Base-by-base conservation (phyloP, 2,888 invertebrate species). In the Metallyticus violacea region DNA sequence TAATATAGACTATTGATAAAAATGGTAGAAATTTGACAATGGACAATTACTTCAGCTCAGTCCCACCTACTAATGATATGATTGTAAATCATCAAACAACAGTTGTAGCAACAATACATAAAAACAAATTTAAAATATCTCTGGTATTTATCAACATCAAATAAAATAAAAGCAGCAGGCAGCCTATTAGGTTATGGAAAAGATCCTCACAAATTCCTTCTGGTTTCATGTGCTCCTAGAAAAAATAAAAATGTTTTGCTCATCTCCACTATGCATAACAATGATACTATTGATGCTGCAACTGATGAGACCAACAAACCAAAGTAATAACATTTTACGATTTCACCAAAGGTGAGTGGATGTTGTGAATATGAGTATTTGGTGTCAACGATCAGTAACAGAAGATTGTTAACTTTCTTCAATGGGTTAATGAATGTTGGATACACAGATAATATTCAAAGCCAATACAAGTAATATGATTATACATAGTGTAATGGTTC, bases 111-210 rank as follows among this genome's bases (percentile, higher is more conserved):
- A 89, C 89, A 26, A 26, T 89, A 77, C 82, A 87, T 22, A 89
- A 89, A 88, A 89, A 89, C 77, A 89, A 89, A 85, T 86, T 87
- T 28, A 79, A 88, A 77, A 25, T 89, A 7, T 88, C 89, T 25
- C 81, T 82, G 26, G 76, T 86, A 77, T 88, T 89, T 85, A 85
- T 83, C 62, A 88, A 87, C 27, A 87, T 86, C 76, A 83, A 85
- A 87, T 15, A 83, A 77, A 83, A 88, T 26, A 85, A 87, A 76
- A 30, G 83, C 62, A 7, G 40, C 81, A 83, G 86, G 88, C 77
- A 86, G 77, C 29, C 62, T 88, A 81, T 89, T 89, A 88, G 88
- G 86, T 3, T 88, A 86, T 85, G 30, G 83, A 86, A 81, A 88
- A 85, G 27, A 88, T 81, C 79, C 81, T 30, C 79, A 82, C 79